These are phyloP conservation scores for Paraescarpia echinospica DNA, from an alignment of 1,140 invertebrate genomes.

Conservation along the genomic window DNA sequence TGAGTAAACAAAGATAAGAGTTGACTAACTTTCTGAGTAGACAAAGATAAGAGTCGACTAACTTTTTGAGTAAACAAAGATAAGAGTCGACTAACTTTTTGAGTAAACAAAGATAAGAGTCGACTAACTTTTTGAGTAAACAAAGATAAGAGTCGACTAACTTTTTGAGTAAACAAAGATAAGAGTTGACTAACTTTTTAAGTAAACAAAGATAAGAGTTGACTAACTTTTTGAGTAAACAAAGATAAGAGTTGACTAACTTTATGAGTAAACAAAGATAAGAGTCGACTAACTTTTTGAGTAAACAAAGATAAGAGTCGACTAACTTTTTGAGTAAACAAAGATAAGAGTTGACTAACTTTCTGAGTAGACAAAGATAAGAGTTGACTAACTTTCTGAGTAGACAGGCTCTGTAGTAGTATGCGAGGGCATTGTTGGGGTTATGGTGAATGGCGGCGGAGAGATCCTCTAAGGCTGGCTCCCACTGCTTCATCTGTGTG, in stretches of 20 bases:
- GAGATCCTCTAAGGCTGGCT: constrained; percentile 50
- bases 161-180: too few relatives aligned
- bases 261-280: background rate
- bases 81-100: background rate
- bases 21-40: constrained; percentile 31
- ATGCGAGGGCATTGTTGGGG: constrained; percentile 32
- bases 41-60: constrained; percentile 19
- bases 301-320: constrained; percentile 22
- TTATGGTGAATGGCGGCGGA: constrained; percentile 38
- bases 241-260: constrained; percentile 36
- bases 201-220: constrained; percentile 35
- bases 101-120: too few relatives aligned
- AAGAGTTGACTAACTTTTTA: constrained; percentile 26
- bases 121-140: constrained; percentile 29
- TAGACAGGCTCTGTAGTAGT: constrained; percentile 35
- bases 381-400: constrained; percentile 30
- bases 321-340: background rate
- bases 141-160: background rate
- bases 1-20: constrained; percentile 27
- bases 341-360: background rate
- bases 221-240: constrained; percentile 28
- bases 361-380: constrained; percentile 28
- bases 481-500: constrained; percentile 49
- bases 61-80: background rate
- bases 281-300: constrained; percentile 27